Percentiles rank a stretch among this genome's conserved stretches.
Evolutionary conservation across 2,113 vertebrate genomes (phyloP).

Genomic region (Pseudorhombus dupliciocellatus): DNA sequence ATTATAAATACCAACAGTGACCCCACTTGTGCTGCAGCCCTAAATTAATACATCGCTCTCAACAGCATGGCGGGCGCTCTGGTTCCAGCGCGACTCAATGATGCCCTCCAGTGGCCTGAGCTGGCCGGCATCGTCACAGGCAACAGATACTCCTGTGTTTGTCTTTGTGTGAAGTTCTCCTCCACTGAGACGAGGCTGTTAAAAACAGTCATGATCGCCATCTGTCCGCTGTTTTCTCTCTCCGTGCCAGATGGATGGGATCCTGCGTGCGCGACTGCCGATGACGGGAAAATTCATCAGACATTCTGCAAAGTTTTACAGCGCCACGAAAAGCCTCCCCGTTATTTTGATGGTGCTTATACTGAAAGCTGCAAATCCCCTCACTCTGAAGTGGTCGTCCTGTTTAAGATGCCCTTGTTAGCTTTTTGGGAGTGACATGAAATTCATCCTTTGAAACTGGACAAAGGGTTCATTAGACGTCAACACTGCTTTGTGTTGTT

Average conservation of each 20-base stretch:
- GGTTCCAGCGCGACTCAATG: constrained; percentile 44
- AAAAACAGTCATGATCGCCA: constrained; percentile 5
- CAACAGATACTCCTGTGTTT: not conserved
- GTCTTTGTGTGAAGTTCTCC: not conserved
- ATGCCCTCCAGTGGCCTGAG: constrained; percentile 66
- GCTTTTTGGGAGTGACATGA: constrained; percentile 1
- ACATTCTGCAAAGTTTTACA: not conserved
- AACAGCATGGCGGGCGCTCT: not conserved
- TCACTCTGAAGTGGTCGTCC: constrained; percentile 4
- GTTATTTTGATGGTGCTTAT: not conserved
- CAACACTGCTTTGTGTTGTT: not conserved
- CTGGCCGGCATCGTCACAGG: not conserved
- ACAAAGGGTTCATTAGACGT: constrained; percentile 31
- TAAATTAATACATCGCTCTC: constrained; percentile 40
- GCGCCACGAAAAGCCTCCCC: not conserved
- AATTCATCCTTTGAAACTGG: not conserved
- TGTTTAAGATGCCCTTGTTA: not conserved
- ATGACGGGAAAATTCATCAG: not conserved
- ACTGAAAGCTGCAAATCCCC: not conserved
- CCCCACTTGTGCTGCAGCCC: constrained; percentile 45
- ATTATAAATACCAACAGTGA: constrained; percentile 60
- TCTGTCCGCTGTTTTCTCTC: not conserved
- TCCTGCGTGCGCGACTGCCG: not conserved
- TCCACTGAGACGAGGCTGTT: not conserved
- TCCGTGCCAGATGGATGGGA: constrained; percentile 8